Evolutionary conservation across 1,140 invertebrate species (phyloP).

Genomic region (Pseudobourletiella spinata): DNA sequence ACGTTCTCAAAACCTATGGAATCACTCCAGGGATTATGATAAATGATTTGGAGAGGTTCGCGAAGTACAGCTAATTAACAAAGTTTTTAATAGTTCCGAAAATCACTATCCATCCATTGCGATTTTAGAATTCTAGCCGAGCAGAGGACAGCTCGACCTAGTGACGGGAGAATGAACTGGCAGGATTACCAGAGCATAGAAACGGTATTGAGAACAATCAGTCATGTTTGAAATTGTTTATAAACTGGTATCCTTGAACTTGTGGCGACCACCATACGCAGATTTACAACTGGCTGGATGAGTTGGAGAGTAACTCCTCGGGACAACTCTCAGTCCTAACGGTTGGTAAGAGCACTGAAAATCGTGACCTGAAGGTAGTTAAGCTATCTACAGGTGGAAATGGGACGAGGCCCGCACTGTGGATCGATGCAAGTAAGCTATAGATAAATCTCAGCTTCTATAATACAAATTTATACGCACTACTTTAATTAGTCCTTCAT

Average conservation of each 20-base stretch:
- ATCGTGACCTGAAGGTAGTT: not conserved
- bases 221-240: too few relatives aligned
- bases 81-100: too few relatives aligned
- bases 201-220: not conserved
- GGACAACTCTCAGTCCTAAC: conserved; percentile 45
- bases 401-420: not conserved
- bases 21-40: conserved; percentile 11
- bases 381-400: conserved; percentile 6
- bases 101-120: too few relatives aligned
- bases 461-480: not conserved
- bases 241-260: too few relatives aligned
- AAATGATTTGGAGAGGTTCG: conserved; percentile 19
- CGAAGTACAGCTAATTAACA: too few relatives aligned
- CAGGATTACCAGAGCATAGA: not conserved
- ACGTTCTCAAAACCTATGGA: not conserved
- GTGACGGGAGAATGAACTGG: too few relatives aligned
- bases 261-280: too few relatives aligned
- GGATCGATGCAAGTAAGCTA: conserved; percentile 6
- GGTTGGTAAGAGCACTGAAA: conserved; percentile 35
- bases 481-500: too few relatives aligned
- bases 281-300: conserved; percentile 45
- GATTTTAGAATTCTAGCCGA: too few relatives aligned
- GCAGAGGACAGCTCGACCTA: too few relatives aligned
- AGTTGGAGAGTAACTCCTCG: conserved; percentile 43
- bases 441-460: not conserved